Conservation (phyloP, 1,140 invertebrate species). For the Bombus affinis region DNA sequence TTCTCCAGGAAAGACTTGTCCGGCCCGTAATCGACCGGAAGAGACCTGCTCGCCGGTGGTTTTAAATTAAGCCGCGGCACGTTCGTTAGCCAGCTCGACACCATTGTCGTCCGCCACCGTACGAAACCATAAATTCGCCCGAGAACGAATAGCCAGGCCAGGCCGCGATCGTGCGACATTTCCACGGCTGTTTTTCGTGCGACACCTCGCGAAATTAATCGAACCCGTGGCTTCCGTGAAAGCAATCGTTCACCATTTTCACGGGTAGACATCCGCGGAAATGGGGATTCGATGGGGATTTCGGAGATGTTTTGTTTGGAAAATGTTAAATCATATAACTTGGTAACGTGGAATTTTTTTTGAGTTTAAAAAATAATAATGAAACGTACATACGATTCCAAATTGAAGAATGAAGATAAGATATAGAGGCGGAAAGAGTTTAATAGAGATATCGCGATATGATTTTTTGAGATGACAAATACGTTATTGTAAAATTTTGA, state of each 20-base stretch:
- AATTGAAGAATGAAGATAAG: not conserved
- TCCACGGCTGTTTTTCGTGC: constrained; percentile 53
- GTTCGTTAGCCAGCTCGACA: constrained; percentile 68
- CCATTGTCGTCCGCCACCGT: constrained; percentile 54
- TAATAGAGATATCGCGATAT: not conserved
- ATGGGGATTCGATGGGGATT: not conserved
- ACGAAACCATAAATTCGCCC: constrained; percentile 67
- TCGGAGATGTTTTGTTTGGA: not conserved
- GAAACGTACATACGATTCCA: not conserved
- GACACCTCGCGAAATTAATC: constrained; percentile 52
- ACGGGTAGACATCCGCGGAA: not conserved
- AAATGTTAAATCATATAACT: not conserved
- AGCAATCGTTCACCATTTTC: not conserved
- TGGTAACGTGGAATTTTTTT: not conserved
- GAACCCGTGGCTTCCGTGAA: not conserved
- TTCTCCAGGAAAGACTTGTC: constrained; percentile 71
- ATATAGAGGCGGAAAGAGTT: not conserved
- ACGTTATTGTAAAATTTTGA: no score
- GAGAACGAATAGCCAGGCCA: constrained; percentile 58
- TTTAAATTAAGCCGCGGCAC: constrained; percentile 75
- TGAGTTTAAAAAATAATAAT: not conserved
- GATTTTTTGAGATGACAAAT: not conserved
- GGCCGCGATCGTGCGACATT: constrained; percentile 18
- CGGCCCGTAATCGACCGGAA: constrained; percentile 77
- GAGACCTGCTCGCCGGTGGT: constrained; percentile 65